Base-by-base conservation (phyloP, 1,140 invertebrate species). In the Gryon sp. region DNA sequence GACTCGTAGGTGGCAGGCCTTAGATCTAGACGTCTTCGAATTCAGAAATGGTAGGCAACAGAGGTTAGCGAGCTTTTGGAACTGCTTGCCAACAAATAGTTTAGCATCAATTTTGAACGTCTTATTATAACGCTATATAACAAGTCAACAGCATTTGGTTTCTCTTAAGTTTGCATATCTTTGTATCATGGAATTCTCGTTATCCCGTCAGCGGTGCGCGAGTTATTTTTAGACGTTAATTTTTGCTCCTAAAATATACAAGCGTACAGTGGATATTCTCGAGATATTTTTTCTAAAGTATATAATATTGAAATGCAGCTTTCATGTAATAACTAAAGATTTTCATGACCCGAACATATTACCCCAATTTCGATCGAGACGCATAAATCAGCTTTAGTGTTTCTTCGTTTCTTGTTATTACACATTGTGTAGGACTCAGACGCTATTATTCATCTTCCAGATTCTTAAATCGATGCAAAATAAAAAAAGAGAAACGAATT, bases 91-190 rank as follows among this genome's bases (percentile, higher is more conserved):
- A 86, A 82, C 86, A 80, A 87, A 89, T 88, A 88, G 86, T 87
- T 87, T 73, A 87, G 82, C 87, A 87, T 88, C 85, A 88, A 88
- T 88, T 82, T 78, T 85, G 83, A 81, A 88, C 82, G 87, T 88
- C 87, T 88, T 89, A 89, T 88, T 88, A 88, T 89, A 88, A 87
- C 86, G 85, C 88, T 87, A 88, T 89, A 78, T 78, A 78, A 78
- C 76, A 63, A 74, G 57, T 74, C 76, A 73, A 69, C 76, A 65
- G 55, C 62, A 70, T 78, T 78, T 65, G 65, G 76, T 78, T 74
- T 59, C 69, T 78, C 76, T 74, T 74, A 78, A 78, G 57, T 78
- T 65, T 66, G 62, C 60, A 66, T 70, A 68, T 77, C 62, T 70
- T 66, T 59, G 66, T 70, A 77, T 77, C 62, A 62, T 50, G 66